Base-by-base conservation (phyloP, 2,797 vertebrate species). In the Enteromius unitaeniatus region DNA sequence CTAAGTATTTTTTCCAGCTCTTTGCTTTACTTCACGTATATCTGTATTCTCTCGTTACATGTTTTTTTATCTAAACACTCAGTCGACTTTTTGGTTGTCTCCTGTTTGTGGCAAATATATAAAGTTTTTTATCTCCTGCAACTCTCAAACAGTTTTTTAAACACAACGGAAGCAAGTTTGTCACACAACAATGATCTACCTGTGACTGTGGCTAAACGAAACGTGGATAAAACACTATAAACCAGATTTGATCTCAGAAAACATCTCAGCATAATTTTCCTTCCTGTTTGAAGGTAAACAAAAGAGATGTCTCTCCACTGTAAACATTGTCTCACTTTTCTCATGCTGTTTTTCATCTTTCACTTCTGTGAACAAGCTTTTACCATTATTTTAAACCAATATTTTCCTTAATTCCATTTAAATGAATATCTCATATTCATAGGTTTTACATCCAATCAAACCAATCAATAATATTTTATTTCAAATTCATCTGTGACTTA, bases 41-140 rank as follows among this genome's bases (percentile, higher is more conserved):
- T 45, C 37, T 62, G 53, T 64, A 64, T 74, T 64, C 42, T 81
- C 40, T 26, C 6, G 74, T 82, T 82, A 82, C 55, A 51, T 14
- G 14, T 60, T 73, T 60, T 45, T 21, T 13, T 73, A 31, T 1
- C 19, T 37, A 49, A 74, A 81, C 40, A n/a, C 19, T 62, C 37
- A 58, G 14, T 21, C 7, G 21, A 72, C 34, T 70, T 81, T 42
- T 72, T 81, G 53, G 60, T 81, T 81, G 26, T 72, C 26, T 47
- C 42, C 62, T 37, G 6, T 65, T 67, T 17, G 28, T 53, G 47
- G 31, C 14, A 64, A 49, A 74, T 64, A 62, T 34, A 64, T 34
- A 19, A 64, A 1, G 14, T 74, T 49, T 6, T 70, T 64, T 26
- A 21, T 62, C 76, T 11, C 45, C 3, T 21, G 15, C 58, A 64